Evolutionary conservation across 1,140 invertebrate species (phyloP).

Genomic region (Frieseomelitta varia): DNA sequence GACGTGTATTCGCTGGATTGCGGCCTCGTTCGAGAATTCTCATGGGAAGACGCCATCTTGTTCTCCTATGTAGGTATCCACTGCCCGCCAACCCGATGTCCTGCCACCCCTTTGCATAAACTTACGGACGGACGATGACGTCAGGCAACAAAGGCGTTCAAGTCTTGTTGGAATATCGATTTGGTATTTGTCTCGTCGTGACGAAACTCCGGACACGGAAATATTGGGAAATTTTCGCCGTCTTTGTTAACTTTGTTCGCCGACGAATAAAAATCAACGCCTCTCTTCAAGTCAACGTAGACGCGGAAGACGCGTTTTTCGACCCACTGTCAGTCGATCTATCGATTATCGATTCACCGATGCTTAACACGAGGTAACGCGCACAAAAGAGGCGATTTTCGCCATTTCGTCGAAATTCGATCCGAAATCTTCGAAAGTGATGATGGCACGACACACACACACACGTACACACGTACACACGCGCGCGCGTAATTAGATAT

Average conservation of each 20-base stretch:
- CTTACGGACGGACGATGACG: constrained; percentile 73
- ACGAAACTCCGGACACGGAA: constrained; percentile 27
- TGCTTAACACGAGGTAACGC: no score
- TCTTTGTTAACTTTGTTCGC: not conserved
- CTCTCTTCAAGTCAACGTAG: not conserved
- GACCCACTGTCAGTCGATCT: no score
- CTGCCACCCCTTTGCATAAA: constrained; percentile 77
- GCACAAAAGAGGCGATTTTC: no score
- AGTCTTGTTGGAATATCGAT: constrained; percentile 61
- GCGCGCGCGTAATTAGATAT: not conserved
- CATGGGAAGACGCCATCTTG: constrained; percentile 78
- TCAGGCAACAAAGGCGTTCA: constrained; percentile 63
- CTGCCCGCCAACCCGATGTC: constrained; percentile 65
- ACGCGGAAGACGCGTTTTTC: not conserved
- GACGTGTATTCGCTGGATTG: constrained; percentile 78
- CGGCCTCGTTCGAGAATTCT: constrained; percentile 77
- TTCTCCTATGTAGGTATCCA: constrained; percentile 63
- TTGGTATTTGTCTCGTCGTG: constrained; percentile 53
- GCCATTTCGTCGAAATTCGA: not conserved
- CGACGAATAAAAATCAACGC: not conserved
- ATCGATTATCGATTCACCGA: no score
- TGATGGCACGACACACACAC: no score
- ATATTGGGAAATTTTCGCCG: not conserved
- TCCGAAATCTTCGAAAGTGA: not conserved
- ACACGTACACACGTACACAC: no score